Conservation (phyloP, 2,888 invertebrate genomes). For the Sesamia inferens region DNA sequence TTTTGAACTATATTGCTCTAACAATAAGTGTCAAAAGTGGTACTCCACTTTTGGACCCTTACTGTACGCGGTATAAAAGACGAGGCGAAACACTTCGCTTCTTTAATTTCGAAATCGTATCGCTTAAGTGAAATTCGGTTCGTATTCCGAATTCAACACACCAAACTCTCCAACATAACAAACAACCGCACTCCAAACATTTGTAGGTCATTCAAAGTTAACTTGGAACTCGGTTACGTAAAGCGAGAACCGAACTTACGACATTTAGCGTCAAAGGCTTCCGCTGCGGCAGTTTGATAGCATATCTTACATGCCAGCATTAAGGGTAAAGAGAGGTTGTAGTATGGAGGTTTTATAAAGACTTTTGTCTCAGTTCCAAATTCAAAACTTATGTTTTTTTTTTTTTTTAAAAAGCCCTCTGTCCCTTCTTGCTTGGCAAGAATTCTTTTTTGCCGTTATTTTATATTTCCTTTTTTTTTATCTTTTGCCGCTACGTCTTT, state of each 20-base stretch:
- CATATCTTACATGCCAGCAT: background rate
- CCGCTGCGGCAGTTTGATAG: constrained; percentile 23
- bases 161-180: background rate
- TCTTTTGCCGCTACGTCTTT: no score
- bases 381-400: no score
- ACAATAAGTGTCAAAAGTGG: no score
- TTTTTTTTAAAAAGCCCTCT: no score
- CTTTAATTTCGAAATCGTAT: background rate
- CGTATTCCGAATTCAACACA: background rate
- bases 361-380: no score
- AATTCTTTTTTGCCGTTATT: no score
- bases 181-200: constrained; percentile 9
- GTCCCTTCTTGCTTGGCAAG: no score
- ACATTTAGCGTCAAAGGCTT: constrained; percentile 19
- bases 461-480: no score
- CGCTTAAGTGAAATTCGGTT: background rate
- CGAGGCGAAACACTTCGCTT: no score
- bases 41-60: no score
- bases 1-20: no score
- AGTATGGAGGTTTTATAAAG: background rate
- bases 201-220: constrained; percentile 31
- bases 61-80: no score
- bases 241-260: constrained; percentile 16
- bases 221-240: constrained; percentile 3
- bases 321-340: background rate